Conservation (phyloP, 2,797 vertebrate genomes). For the Alauda arvensis region DNA sequence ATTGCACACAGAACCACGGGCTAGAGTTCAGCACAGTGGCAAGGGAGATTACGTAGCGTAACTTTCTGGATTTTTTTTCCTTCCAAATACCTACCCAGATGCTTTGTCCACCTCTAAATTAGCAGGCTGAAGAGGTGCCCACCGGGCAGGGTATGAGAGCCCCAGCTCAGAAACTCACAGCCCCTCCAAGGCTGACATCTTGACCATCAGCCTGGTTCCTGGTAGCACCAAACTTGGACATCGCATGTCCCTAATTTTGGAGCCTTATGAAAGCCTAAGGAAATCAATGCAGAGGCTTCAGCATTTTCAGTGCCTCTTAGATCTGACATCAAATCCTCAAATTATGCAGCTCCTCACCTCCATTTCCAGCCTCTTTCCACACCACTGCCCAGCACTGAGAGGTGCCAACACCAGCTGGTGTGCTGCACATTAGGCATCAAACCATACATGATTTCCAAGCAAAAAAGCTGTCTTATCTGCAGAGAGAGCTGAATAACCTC, state of each 20-base stretch:
- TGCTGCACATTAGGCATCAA: neutral
- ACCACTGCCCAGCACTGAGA: neutral
- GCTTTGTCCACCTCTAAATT: neutral
- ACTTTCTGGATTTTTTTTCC: neutral
- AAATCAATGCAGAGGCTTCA: neutral
- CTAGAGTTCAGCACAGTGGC: neutral
- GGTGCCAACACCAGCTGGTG: neutral
- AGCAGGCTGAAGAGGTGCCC: neutral
- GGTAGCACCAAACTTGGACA: neutral
- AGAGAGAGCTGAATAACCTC: neutral
- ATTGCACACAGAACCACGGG: neutral
- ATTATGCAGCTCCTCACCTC: neutral
- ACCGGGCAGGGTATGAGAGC: accelerated
- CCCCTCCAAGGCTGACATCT: neutral
- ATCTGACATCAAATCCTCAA: neutral
- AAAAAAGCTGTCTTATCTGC: neutral
- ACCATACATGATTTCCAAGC: neutral
- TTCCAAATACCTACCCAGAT: neutral
- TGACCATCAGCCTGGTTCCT: neutral
- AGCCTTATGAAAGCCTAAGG: neutral
- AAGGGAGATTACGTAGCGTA: neutral
- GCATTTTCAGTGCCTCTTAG: neutral
- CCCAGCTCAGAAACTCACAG: neutral
- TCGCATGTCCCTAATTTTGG: accelerated
- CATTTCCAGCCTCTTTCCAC: neutral